Conservation (phyloP, 2,888 invertebrate genomes). For the Drosophila maculinotata region DNA sequence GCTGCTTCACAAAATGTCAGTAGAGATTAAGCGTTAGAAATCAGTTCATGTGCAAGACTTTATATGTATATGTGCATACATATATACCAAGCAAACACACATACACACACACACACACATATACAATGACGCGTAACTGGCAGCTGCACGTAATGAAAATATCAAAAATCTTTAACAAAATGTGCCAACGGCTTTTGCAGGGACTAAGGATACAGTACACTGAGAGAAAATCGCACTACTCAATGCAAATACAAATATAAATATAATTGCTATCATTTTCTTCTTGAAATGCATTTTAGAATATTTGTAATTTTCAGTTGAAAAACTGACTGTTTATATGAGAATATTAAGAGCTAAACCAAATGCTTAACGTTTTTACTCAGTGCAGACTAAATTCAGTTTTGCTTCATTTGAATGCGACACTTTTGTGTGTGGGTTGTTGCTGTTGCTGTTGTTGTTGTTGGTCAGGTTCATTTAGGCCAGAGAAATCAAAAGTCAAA, state of each 20-base stretch:
- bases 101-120: slow-evolving; percentile 9
- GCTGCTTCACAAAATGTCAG: slow-evolving; percentile 67
- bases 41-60: slow-evolving; percentile 65
- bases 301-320: no score
- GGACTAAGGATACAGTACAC: slow-evolving; percentile 1
- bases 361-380: no score
- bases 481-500: slow-evolving; percentile 78
- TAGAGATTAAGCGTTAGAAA: slow-evolving; percentile 73
- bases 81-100: slow-evolving; percentile 14
- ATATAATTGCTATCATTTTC: no score
- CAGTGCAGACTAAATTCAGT: slow-evolving; percentile 47
- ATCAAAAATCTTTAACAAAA: slow-evolving; percentile 76
- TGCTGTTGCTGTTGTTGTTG: slow-evolving; percentile 22
- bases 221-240: no score
- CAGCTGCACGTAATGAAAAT: slow-evolving; percentile 80
- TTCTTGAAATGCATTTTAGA: no score
- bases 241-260: no score
- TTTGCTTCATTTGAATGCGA: slow-evolving; percentile 70
- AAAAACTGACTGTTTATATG: no score
- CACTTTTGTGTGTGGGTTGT: slow-evolving; percentile 36
- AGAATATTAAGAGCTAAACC: no score
- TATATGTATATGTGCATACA: slow-evolving; percentile 47
- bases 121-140: slow-evolving; percentile 43
- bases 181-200: slow-evolving; percentile 59
- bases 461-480: slow-evolving; percentile 72